Conservation (phyloP, 1,140 invertebrate genomes). For the Sinella curviseta region DNA sequence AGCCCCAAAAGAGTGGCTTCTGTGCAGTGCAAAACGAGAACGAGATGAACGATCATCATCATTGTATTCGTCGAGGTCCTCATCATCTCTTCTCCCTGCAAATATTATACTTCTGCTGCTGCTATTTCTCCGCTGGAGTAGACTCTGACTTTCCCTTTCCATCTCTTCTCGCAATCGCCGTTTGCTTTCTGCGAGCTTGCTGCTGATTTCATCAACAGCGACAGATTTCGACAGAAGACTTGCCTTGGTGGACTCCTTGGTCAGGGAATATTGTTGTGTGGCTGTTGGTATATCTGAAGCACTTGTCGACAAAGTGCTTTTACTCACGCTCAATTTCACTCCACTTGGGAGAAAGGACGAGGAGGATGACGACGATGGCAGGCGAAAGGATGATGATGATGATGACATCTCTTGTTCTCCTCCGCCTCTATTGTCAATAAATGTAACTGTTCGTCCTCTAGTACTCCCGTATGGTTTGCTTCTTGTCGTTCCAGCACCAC, state of each 20-base stretch:
- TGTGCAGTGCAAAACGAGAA: constrained; percentile 14
- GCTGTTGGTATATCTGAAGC: not conserved
- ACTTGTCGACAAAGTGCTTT: not conserved
- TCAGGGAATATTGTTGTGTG: constrained; percentile 42
- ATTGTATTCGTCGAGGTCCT: not conserved
- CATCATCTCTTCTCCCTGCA: not conserved
- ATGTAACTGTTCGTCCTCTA: not conserved
- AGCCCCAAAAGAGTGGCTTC: constrained; percentile 43
- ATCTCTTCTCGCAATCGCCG: not conserved
- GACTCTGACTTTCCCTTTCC: constrained; percentile 25
- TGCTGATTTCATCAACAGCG: not conserved
- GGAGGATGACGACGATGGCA: not conserved
- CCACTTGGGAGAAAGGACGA: constrained; percentile 9
- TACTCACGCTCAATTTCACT: constrained; percentile 33
- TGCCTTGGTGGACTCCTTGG: constrained; percentile 34
- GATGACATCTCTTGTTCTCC: not conserved
- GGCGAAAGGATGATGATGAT: not conserved
- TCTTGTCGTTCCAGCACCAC: constrained; percentile 1
- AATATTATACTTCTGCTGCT: not conserved
- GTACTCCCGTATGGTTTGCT: constrained; percentile 3
- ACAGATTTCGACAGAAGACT: constrained; percentile 10
- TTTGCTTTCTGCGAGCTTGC: not conserved
- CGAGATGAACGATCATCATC: not conserved
- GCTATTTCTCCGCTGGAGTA: constrained; percentile 18
- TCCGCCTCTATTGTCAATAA: not conserved